Conservation (phyloP, 2,888 invertebrate species). For the Sinelater perroti region DNA sequence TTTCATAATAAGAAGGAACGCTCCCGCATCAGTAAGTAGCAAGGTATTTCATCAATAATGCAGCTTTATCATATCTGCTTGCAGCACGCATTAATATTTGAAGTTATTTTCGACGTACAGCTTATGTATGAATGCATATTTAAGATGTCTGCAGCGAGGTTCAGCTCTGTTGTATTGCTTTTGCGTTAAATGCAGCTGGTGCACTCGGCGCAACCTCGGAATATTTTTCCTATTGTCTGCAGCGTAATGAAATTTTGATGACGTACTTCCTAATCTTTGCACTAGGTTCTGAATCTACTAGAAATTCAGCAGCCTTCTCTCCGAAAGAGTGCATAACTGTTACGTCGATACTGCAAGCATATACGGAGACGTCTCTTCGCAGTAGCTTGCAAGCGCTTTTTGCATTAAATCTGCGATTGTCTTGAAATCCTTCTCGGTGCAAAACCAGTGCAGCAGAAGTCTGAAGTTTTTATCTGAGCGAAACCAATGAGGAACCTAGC, state of each 20-base stretch:
- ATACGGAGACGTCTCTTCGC: no score
- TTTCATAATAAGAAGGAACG: background rate
- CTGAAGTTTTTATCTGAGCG: constrained; percentile 9
- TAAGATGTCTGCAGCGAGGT: constrained; percentile 26
- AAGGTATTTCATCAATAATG: constrained; percentile 13
- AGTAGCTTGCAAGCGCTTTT: no score
- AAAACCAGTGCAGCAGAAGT: background rate
- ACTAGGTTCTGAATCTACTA: no score
- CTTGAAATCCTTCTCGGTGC: background rate
- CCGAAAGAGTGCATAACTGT: no score
- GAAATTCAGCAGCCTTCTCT: no score
- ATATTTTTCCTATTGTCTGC: no score
- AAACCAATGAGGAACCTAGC: constrained; percentile 10
- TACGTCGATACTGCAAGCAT: no score
- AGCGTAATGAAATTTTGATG: no score
- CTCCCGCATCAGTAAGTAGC: background rate
- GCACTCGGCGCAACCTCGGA: no score
- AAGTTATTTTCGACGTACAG: constrained; percentile 22
- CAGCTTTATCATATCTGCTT: constrained; percentile 3
- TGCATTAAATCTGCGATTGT: background rate
- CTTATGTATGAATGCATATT: constrained; percentile 24
- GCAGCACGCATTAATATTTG: constrained; percentile 11
- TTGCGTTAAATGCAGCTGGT: constrained; percentile 1
- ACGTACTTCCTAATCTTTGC: no score
- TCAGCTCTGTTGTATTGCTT: constrained; percentile 9